Conservation (phyloP, 2,797 vertebrate genomes). For the Phoxinus dragarum region DNA sequence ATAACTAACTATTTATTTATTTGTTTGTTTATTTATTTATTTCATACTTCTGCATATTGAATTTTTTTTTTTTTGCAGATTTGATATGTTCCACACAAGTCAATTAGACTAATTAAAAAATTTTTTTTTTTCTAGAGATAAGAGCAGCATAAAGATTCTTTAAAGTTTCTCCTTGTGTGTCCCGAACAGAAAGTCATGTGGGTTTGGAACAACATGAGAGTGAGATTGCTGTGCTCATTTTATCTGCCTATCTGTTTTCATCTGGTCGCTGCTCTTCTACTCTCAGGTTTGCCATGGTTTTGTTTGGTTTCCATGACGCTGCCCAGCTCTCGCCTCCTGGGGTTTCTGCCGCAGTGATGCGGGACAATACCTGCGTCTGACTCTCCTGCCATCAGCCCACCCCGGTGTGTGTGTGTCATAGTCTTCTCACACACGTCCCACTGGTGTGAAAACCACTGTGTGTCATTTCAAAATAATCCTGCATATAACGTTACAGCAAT, state of each 20-base stretch:
- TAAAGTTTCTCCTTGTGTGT: neutral
- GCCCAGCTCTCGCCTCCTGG: conserved; percentile 24
- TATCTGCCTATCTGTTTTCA: neutral
- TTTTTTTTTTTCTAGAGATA: neutral
- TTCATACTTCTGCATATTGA: neutral
- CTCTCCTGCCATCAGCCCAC: conserved; percentile 39
- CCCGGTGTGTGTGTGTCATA: neutral
- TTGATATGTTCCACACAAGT: too few relatives aligned
- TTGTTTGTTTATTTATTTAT: neutral
- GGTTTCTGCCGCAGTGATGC: conserved; percentile 60
- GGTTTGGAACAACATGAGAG: neutral
- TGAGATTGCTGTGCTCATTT: neutral
- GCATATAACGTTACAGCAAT: conserved; percentile 31
- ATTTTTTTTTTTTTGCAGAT: neutral
- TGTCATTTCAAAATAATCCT: conserved; percentile 46
- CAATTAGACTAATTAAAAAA: neutral
- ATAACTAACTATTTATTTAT: neutral
- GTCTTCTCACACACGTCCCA: neutral
- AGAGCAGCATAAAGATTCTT: neutral
- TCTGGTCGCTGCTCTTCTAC: neutral
- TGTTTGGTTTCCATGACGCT: conserved; percentile 66
- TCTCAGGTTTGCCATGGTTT: conserved; percentile 15
- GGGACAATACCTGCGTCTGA: conserved; percentile 60
- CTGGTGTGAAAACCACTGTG: conserved; percentile 29
- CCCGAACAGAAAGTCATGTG: neutral